These are phyloP conservation scores for Cryptocephalus moraei DNA, from an alignment of 2,888 invertebrate species.

Conservation along the genomic window DNA sequence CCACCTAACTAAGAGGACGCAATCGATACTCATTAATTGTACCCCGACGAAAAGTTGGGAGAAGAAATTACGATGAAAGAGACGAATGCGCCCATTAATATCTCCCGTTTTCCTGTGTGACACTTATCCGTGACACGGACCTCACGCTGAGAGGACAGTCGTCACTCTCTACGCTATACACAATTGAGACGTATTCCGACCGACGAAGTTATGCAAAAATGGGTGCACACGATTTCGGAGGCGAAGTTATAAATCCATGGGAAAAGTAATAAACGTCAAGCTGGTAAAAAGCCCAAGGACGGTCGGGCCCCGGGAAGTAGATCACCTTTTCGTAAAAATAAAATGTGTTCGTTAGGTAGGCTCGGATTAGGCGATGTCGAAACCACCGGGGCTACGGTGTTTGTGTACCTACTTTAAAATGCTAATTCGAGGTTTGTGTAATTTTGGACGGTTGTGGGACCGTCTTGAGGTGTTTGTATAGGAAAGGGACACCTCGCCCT, in stretches of 20 bases:
- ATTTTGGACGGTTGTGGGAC: too few relatives aligned
- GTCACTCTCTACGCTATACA: neutral
- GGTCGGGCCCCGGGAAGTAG: conserved; percentile 4
- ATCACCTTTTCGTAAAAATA: conserved; percentile 14
- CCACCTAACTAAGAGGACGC: too few relatives aligned
- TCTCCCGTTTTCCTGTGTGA: too few relatives aligned
- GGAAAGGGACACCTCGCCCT: too few relatives aligned
- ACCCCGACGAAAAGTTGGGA: too few relatives aligned
- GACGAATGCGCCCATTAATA: neutral
- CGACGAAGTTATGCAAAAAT: conserved; percentile 26
- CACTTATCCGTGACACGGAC: too few relatives aligned
- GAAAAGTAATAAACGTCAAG: conserved; percentile 16
- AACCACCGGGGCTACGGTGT: too few relatives aligned
- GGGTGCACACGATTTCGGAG: conserved; percentile 19
- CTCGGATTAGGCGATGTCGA: too few relatives aligned
- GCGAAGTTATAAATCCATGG: conserved; percentile 19
- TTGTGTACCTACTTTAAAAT: too few relatives aligned
- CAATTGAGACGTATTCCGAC: conserved; percentile 24
- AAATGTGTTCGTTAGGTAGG: neutral
- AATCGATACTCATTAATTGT: too few relatives aligned
- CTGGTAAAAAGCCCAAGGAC: conserved; percentile 13
- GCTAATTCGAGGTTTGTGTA: too few relatives aligned
- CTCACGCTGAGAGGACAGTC: conserved; percentile 14
- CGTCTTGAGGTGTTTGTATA: too few relatives aligned
- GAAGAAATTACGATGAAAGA: neutral